Percentiles rank a stretch among this genome's conserved stretches.
Evolutionary conservation across 2,113 vertebrate genomes (phyloP).

Genomic region (Nyctereutes procyonoides): DNA sequence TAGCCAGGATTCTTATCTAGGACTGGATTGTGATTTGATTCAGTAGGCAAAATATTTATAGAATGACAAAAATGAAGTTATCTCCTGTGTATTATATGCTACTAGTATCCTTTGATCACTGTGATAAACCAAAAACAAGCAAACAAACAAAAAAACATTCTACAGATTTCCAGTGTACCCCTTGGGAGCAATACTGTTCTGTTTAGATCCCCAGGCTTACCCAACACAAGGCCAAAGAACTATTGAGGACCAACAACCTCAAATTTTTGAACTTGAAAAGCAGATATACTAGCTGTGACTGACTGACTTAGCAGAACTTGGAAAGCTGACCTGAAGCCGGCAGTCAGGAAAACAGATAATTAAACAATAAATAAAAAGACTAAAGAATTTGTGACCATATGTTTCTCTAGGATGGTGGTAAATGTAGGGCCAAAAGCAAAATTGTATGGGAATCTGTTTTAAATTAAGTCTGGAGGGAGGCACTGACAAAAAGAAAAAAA

Average conservation of each 20-base stretch:
- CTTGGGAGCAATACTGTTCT: neutral
- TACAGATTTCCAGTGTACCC: neutral
- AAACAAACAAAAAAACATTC: neutral
- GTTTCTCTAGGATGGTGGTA: neutral
- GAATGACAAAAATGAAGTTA: neutral
- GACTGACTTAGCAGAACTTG: neutral
- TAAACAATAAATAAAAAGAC: neutral
- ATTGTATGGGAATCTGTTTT: neutral
- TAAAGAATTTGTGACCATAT: neutral
- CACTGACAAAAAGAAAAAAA: fast-evolving
- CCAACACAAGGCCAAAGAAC: neutral
- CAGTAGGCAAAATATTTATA: neutral
- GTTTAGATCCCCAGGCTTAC: neutral
- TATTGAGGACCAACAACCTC: neutral
- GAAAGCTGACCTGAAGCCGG: neutral
- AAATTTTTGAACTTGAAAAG: neutral
- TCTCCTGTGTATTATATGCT: neutral
- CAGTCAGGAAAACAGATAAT: neutral
- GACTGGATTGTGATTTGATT: neutral
- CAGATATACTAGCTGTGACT: neutral
- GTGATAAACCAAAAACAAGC: neutral
- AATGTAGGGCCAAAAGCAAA: neutral
- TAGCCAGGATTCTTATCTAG: neutral
- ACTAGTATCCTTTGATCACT: neutral
- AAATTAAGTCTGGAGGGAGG: neutral